Base-by-base conservation (phyloP, 2,797 vertebrate genomes). In the Pelodytes ibericus region DNA sequence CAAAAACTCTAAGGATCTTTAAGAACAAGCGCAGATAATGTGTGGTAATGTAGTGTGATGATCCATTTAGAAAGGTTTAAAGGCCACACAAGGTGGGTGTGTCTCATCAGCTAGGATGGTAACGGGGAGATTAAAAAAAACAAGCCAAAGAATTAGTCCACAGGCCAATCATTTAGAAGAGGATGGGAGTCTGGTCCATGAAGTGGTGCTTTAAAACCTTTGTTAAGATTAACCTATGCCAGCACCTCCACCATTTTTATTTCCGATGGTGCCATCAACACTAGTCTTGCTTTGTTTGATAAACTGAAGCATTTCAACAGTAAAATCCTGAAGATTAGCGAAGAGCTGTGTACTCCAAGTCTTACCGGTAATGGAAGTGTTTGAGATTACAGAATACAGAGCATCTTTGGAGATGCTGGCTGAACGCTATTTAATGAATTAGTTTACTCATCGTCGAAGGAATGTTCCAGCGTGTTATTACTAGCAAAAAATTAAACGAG, bases 391-490 rank as follows among this genome's bases (percentile, higher is more conserved):
- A 84, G 72, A 84, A 74, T 83, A 81, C 51, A 25, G 56, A 85
- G 69, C 20, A 82, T 71, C 81, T 61, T n/a, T 18, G 65, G 66
- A 72, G 76, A 86, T 56, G 74, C 31, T 53, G 69, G 81, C 61
- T 33, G 81, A 74, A 80, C 87, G 74, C 77, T n/a, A n/a, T n/a
- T n/a, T 30, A 84, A 86, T 85, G 57, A 83, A 25, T 85, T 65
- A 56, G 20, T 59, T 79, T 78, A 85, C 81, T 80, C 26, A 44
- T 24, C 80, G 74, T 74, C 81, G 59, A 79, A 80, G 81, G 59
- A 63, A 80, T 79, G 75, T 80, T 41, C 0, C 79, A 82, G n/a
- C 25, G 49, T 3, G 80, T 74, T 69, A 80, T 4, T 33, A 84
- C 36, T 75, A 91, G 89, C 15, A 53, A 41, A 87, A 84, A 83